Conservation (phyloP, 1,140 invertebrate species). For the Drosophila setifemur region DNA sequence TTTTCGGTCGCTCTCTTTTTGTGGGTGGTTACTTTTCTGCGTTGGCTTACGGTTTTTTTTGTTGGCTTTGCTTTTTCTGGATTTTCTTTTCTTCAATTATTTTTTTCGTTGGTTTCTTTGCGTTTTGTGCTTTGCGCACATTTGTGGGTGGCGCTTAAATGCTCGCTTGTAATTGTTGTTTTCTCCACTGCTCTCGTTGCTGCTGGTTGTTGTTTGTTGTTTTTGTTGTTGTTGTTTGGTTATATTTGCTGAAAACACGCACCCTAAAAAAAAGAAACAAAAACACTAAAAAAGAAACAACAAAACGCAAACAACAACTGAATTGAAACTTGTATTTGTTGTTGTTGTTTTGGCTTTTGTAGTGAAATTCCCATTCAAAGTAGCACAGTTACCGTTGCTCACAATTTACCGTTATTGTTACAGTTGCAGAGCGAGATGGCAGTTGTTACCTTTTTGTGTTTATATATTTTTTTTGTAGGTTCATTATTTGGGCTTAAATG, state of each 20-base stretch:
- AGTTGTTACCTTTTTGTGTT: background rate
- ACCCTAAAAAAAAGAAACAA: slow-evolving; percentile 17
- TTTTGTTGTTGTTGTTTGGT: slow-evolving; percentile 48
- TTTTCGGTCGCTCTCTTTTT: slow-evolving; percentile 25
- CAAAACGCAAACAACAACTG: too few species aligned
- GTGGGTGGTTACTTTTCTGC: slow-evolving; percentile 45
- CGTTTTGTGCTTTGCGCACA: slow-evolving; percentile 13
- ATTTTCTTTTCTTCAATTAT: slow-evolving; percentile 1
- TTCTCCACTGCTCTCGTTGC: background rate
- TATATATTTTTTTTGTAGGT: slow-evolving; percentile 2
- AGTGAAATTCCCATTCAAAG: slow-evolving; percentile 7
- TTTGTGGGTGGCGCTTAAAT: slow-evolving; percentile 64
- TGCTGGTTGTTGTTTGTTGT: slow-evolving; percentile 26
- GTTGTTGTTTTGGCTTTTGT: too few species aligned
- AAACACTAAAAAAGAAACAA: background rate
- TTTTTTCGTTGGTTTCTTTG: background rate
- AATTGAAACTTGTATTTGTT: slow-evolving; percentile 23
- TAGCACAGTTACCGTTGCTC: slow-evolving; percentile 30
- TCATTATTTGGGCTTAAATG: slow-evolving; percentile 21
- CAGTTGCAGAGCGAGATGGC: slow-evolving; percentile 28
- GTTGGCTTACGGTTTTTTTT: slow-evolving; percentile 12
- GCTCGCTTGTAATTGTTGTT: slow-evolving; percentile 17
- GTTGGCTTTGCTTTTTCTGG: slow-evolving; percentile 11
- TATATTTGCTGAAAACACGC: slow-evolving; percentile 50
- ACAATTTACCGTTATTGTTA: slow-evolving; percentile 10